Base-by-base conservation (phyloP, 2,113 vertebrate species). In the Melospiza georgiana region DNA sequence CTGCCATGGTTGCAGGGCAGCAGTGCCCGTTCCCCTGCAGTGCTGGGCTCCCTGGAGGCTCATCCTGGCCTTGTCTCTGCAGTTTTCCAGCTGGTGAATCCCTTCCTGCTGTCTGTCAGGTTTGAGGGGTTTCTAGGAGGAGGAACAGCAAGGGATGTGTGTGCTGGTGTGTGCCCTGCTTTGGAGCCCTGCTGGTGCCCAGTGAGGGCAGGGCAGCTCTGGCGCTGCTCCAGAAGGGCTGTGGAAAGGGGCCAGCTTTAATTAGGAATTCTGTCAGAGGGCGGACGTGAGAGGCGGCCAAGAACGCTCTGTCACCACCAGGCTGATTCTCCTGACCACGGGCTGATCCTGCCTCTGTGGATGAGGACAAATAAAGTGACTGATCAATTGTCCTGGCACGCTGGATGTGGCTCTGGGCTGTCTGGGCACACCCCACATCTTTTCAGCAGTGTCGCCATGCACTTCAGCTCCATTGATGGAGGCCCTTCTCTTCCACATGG, bases 71-170 rank as follows among this genome's bases (percentile, higher is more conserved):
- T 23, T 30, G 23, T 8, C 82, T 41, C 15, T 6, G 35, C 41
- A 2, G 10, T 37, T 83, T 65, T 46, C n/a, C 17, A 10, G 12
- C 31, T 51, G 48, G 2, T 33, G 28, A 86, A 69, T 33, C 37
- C 41, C 22, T 23, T 44, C 22, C 77, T 72, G 66, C 39, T 76
- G 39, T 0, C 4, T 4, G 30, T 5, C 2, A 1, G 20, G 6
- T 68, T 12, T 33, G 61, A 54, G 65, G 48, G 39, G 8, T 17
- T 81, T 44, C 35, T 25, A 7, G 51, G 41, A 59, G 31, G 18
- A 28, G 4, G 19, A n/a, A 7, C 24, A 66, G 0, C 16, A 12
- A 1, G 0, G 0, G 14, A 1, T 31, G 19, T 3, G 1, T 30
- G n/a, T 23, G 8, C 1, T 49, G 4, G 11, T 30, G 52, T 9